Evolutionary conservation across 2,797 vertebrate species (phyloP), one percentile per base, ranked within the genome.

Genomic region (Spondyliosoma cantharus): DNA sequence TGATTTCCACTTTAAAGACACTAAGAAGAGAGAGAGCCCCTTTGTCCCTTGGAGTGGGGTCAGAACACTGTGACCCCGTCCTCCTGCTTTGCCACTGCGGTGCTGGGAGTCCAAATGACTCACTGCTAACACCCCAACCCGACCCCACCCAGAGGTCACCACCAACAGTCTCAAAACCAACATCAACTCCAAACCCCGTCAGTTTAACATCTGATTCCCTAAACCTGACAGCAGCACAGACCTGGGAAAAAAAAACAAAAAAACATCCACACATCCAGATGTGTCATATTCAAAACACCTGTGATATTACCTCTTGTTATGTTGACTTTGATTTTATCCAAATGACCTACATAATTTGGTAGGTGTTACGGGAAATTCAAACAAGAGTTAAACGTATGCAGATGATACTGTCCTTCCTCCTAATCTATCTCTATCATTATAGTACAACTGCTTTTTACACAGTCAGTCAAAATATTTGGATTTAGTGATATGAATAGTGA

Each of bases 11-110:
- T 82, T 87, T 85, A 87, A 37, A 94, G 88, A 94, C 88, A 91
- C 86, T 73, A 76, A 86, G 80, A 93, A 89, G 82, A 93, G 88
- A 94, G 80, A 94, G 90, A 95, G 94, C 94, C 95, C 94, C 95
- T 93, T 95, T 91, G 92, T 95, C 95, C 95, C 93, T 87, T 89
- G 87, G 88, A 89, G 80, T 64, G 83, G 81, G 74, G 91, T 93
- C 87, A 76, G 50, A 83, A 8, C 82, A 58, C 74, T 15, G 64
- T 76, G 89, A 92, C 85, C 82, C 87, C 72, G 2, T 73, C 80
- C 86, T 89, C 86, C 85, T 82, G 82, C 86, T 87, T 87, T 68
- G 72, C 72, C 81, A 66, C 78, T 58, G 19, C 74, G 70, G 69
- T 75, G 78, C 69, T 72, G 68, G 45, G 74, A 78, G 81, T 85